phyloP scores from a whole-genome alignment of 2,113 vertebrate genomes.

The Ramphastos sulfuratus region DNA sequence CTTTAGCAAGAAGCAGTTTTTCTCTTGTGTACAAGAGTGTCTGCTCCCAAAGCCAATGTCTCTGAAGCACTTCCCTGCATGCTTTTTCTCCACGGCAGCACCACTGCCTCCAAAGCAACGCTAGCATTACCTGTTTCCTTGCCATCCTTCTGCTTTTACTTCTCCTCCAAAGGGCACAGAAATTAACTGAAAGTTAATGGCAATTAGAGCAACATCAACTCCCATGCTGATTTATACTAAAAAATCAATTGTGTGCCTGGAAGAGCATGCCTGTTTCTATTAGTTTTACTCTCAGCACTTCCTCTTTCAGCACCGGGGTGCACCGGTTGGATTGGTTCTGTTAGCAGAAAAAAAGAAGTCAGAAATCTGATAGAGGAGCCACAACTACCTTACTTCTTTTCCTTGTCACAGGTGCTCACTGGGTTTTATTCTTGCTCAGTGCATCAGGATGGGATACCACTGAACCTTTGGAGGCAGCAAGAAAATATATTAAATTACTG shows the following conservation, averaged over 20 bases:
- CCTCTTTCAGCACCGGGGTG: not conserved
- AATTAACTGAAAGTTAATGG: conserved; percentile 44
- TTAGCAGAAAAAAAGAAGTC: not conserved
- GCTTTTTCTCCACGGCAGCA: not conserved
- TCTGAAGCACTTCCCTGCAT: not conserved
- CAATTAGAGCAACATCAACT: conserved; percentile 27
- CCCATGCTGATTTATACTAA: not conserved
- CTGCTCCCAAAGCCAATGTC: accelerated
- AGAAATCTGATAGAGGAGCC: not conserved
- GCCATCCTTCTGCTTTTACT: not conserved
- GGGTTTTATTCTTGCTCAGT: not conserved
- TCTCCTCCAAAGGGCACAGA: conserved; percentile 4
- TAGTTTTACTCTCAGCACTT: not conserved
- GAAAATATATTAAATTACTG: not conserved
- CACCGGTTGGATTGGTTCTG: not conserved
- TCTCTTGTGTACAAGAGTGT: not conserved
- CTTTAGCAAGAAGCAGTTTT: not conserved
- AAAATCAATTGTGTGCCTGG: conserved; percentile 24
- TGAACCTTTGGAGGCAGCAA: not conserved
- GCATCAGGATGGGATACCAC: not conserved
- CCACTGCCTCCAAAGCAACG: accelerated
- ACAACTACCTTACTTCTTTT: not conserved
- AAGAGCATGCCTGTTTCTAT: not conserved
- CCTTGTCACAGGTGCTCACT: not conserved
- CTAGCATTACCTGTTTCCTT: not conserved